Evolutionary conservation across 2,888 invertebrate genomes (phyloP).

Genomic region (Chaetogeoica ovagalla): DNA sequence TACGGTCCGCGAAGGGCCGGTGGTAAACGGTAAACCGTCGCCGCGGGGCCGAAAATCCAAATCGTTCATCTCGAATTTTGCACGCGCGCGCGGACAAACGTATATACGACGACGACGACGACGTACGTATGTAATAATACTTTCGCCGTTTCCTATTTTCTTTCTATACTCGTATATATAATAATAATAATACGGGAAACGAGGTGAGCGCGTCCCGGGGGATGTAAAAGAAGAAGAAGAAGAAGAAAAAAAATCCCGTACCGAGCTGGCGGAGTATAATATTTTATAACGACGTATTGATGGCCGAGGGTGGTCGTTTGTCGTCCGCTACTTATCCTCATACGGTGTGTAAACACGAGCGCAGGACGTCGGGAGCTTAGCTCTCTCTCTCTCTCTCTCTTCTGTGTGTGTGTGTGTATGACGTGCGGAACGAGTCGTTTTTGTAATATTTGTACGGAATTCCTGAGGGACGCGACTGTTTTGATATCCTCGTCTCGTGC

Average conservation of each 20-base stretch:
- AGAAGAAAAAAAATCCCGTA: neutral
- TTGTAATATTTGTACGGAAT: slow-evolving; percentile 48
- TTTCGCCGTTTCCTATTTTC: no score
- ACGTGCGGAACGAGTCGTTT: slow-evolving; percentile 20
- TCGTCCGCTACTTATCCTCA: slow-evolving; percentile 33
- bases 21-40: neutral
- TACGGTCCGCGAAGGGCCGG: neutral
- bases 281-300: slow-evolving; percentile 53
- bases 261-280: slow-evolving; percentile 23
- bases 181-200: no score
- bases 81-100: no score
- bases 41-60: neutral
- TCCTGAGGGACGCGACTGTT: slow-evolving; percentile 32
- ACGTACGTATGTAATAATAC: no score
- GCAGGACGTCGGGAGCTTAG: slow-evolving; percentile 31
- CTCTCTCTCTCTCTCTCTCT: slow-evolving; percentile 5
- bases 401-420: neutral
- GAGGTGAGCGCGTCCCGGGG: no score
- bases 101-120: no score
- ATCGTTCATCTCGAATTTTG: no score
- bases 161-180: no score
- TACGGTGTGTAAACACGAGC: slow-evolving; percentile 41
- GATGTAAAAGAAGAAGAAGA: no score
- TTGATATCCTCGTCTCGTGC: neutral
- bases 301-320: slow-evolving; percentile 52